Base-by-base conservation (phyloP, 2,888 invertebrate species). In the Mylabris sibirica region DNA sequence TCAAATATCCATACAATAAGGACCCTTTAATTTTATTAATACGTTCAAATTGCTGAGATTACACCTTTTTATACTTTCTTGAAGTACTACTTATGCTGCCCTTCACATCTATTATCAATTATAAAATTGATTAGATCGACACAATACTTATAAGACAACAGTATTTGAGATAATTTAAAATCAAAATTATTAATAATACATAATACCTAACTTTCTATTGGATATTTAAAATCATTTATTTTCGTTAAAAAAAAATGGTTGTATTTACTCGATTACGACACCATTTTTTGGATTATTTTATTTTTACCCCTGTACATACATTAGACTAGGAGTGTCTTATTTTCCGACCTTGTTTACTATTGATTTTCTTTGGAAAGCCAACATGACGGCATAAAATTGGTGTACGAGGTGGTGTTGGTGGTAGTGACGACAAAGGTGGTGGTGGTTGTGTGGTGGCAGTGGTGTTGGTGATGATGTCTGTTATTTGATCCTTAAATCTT, bases 311-410 rank as follows among this genome's bases (percentile, higher is more conserved):
- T 8, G 38, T 38, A 14, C 14, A 8, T 38, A 14, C n/a, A n/a
- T 20, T 73, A 73, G 75, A 73, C 68, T 68, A 77, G 78, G 77
- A 77, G 77, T 76, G 77, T 70, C 75, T 53, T 72, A 72, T 69
- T 66, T 71, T 68, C 75, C 76, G 79, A 78, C 81, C 80, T 81
- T 80, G 81, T 79, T 79, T 70, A 69, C 76, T 80, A 80, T 81
- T 80, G 80, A 80, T 81, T 81, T 80, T 80, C 78, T 73, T 73
- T 74, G 72, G 70, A 77, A 41, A 69, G 70, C 73, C 75, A 74
- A 73, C 74, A 77, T 75, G 76, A 75, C 72, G 72, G 76, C 75
- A 76, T 79, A 53, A 12, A 53, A 24, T 5, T 53, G 20, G 17
- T 17, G 12, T 53, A 53, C 30, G 22, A 24, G 44, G 44, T 17